These are phyloP conservation scores for Drepana arcuata DNA, from an alignment of 1,140 invertebrate genomes.

Conservation along the genomic window DNA sequence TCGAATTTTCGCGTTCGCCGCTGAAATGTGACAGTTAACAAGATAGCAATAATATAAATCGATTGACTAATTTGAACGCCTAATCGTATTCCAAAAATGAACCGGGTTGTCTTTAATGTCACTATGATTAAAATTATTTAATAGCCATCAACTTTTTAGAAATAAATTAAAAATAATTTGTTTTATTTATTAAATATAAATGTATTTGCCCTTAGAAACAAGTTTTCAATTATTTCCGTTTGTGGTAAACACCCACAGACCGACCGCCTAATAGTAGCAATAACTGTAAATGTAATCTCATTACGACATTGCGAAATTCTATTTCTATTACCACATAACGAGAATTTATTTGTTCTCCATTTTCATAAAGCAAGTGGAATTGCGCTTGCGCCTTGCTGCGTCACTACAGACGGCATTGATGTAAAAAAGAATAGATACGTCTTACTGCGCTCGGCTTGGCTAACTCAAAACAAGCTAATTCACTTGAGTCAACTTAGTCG, in stretches of 20 bases:
- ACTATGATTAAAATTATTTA: constrained; percentile 7
- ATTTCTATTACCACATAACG: constrained; percentile 39
- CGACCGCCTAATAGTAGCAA: constrained; percentile 22
- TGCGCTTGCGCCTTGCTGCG: constrained; percentile 20
- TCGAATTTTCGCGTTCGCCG: constrained; percentile 27
- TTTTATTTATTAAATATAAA: too few relatives aligned
- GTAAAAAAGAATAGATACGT: too few relatives aligned
- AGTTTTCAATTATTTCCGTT: constrained; percentile 16
- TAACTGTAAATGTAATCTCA: constrained; percentile 39
- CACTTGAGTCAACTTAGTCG: too few relatives aligned
- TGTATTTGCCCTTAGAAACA: neutral
- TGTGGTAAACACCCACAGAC: constrained; percentile 17
- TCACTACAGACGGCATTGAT: too few relatives aligned
- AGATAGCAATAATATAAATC: constrained; percentile 26
- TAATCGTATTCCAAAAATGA: constrained; percentile 19
- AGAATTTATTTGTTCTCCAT: constrained; percentile 51
- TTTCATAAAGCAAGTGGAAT: constrained; percentile 40
- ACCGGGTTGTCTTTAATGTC: constrained; percentile 8
- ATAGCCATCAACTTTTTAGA: neutral
- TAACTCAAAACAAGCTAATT: too few relatives aligned
- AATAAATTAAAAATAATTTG: too few relatives aligned
- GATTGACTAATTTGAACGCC: constrained; percentile 23
- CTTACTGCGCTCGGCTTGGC: too few relatives aligned
- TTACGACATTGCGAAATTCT: constrained; percentile 41
- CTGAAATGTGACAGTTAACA: constrained; percentile 22